A percentile compares a stretch with the other conserved stretches of the same genome.
Evolutionary conservation across 2,888 invertebrate genomes (phyloP).

Genomic region (Platycheirus rosarum): DNA sequence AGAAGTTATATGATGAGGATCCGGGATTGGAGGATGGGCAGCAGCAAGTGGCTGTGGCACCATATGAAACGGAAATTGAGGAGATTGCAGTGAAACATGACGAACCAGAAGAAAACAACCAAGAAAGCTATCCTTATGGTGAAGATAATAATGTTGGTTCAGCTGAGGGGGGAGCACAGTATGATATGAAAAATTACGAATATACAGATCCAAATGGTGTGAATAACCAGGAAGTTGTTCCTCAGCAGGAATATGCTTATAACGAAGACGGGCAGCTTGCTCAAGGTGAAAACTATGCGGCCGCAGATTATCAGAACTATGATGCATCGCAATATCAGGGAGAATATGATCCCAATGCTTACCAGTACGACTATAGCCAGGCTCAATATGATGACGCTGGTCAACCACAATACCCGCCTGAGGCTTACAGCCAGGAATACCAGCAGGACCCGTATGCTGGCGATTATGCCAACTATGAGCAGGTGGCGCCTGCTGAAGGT

Average conservation of each 20-base stretch:
- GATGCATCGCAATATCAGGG: constrained; percentile 78
- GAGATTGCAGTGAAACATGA: constrained; percentile 21
- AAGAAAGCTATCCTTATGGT: constrained; percentile 12
- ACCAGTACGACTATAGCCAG: constrained; percentile 81
- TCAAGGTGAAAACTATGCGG: constrained; percentile 77
- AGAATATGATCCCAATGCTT: constrained; percentile 79
- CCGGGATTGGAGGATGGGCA: constrained; percentile 3
- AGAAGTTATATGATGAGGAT: constrained; percentile 25
- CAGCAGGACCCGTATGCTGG: constrained; percentile 58
- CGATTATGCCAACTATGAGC: constrained; percentile 59
- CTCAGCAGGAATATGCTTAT: constrained; percentile 31
- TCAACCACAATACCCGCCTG: constrained; percentile 74
- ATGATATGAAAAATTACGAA: constrained; percentile 34
- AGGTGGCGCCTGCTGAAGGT: constrained; percentile 7
- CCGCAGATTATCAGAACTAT: constrained; percentile 79
- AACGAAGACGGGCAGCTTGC: constrained; percentile 32
- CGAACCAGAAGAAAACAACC: background rate
- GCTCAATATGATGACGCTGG: constrained; percentile 78
- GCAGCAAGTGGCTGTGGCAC: constrained; percentile 14
- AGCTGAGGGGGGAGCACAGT: constrained; percentile 22
- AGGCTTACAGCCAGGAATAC: constrained; percentile 75
- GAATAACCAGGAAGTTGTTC: constrained; percentile 25
- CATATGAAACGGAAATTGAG: constrained; percentile 26
- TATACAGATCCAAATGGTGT: constrained; percentile 23
- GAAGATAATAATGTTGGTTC: constrained; percentile 7